Percentiles rank a stretch among this genome's conserved stretches.
These are phyloP conservation scores for Galeopterus variegatus DNA, from an alignment of 2,113 vertebrate genomes.

Conservation along the genomic window DNA sequence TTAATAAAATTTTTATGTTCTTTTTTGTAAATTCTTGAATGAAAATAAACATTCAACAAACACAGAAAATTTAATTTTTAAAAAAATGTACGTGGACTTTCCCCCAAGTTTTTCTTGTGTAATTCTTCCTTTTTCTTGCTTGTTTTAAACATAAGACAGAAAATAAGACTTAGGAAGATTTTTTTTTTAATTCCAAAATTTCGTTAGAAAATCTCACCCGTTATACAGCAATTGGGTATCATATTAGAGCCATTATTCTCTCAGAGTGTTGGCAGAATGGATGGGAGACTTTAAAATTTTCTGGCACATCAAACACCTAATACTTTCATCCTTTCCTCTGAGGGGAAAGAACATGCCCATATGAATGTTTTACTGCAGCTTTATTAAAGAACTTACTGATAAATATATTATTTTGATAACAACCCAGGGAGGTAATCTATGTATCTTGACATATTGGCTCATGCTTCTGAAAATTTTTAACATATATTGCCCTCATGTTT, in stretches of 20 bases:
- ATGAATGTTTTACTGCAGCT: neutral
- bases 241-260: neutral
- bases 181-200: constrained; percentile 12
- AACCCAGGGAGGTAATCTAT: neutral
- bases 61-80: constrained; percentile 46
- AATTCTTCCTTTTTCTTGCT: neutral
- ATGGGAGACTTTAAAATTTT: neutral
- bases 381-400: neutral
- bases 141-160: neutral
- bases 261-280: neutral
- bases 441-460: neutral
- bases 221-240: neutral
- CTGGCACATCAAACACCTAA: neutral
- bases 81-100: neutral
- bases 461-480: neutral
- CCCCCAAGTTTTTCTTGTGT: neutral
- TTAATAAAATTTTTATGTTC: constrained; percentile 33
- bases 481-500: neutral
- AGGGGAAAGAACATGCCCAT: neutral
- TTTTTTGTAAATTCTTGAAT: constrained; percentile 19
- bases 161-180: constrained; percentile 8
- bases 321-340: neutral
- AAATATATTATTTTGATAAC: constrained; percentile 12
- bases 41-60: neutral
- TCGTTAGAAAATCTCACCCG: neutral